These are phyloP conservation scores for Hirudinaria manillensis DNA, from an alignment of 2,888 invertebrate genomes.

Conservation along the genomic window DNA sequence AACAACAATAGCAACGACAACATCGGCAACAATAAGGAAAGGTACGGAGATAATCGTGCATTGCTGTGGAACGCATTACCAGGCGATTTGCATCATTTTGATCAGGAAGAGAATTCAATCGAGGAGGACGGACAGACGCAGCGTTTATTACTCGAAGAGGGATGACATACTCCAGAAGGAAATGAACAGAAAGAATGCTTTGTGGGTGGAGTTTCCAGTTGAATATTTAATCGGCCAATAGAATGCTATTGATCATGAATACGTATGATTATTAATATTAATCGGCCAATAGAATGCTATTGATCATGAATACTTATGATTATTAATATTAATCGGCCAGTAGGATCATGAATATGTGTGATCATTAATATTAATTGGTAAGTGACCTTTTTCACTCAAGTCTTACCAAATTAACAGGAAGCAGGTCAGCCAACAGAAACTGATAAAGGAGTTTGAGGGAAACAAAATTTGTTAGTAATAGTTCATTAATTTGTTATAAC, in stretches of 20 bases:
- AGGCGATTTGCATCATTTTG: too few species aligned
- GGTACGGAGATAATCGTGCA: neutral
- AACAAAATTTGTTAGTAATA: neutral
- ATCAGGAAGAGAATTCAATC: constrained; percentile 22
- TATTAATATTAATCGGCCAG: too few species aligned
- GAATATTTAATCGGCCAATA: neutral
- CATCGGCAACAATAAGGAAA: neutral
- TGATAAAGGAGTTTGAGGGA: constrained; percentile 3
- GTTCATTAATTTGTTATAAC: too few species aligned
- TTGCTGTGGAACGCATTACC: too few species aligned
- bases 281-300: neutral
- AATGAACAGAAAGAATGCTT: neutral
- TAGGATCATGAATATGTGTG: too few species aligned
- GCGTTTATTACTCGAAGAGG: constrained; percentile 20
- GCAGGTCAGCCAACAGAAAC: constrained; percentile 6
- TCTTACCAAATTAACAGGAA: neutral
- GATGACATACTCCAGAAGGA: constrained; percentile 13
- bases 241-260: neutral
- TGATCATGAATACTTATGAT: too few species aligned
- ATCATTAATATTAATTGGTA: too few species aligned
- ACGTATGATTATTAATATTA: neutral
- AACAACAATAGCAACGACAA: neutral
- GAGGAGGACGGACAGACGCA: constrained; percentile 19
- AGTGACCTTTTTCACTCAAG: too few species aligned
- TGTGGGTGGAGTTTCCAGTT: neutral